phyloP scores from a whole-genome alignment of 2,797 vertebrate genomes.

The Myoxocephalus aenaeus region DNA sequence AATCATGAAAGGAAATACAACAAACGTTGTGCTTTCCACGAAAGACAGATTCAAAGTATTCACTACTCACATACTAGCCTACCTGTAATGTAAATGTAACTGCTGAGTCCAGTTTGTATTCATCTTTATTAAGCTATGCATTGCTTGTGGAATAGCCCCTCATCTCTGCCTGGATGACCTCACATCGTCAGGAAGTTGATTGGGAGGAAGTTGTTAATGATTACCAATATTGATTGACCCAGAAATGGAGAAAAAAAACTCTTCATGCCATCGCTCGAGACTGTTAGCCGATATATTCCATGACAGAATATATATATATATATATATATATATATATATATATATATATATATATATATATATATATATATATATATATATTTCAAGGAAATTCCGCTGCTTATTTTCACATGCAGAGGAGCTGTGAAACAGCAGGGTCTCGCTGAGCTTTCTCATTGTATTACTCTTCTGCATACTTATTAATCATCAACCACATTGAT shows the following conservation, averaged over 20 bases:
- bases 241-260: constrained; percentile 29
- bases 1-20: background rate
- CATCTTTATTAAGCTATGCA: background rate
- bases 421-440: constrained; percentile 11
- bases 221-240: constrained; percentile 65
- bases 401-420: constrained; percentile 1
- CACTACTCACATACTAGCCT: background rate
- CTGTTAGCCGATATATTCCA: background rate
- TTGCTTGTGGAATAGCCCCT: background rate
- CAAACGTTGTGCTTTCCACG: background rate
- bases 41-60: background rate
- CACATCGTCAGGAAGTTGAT: constrained; percentile 14
- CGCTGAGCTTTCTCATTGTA: background rate
- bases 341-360: background rate
- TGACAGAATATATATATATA: background rate
- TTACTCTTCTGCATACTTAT: constrained; percentile 4
- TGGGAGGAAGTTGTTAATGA: constrained; percentile 48
- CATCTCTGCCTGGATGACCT: constrained; percentile 7
- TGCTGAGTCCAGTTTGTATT: background rate
- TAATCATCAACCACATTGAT: constrained; percentile 12
- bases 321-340: background rate
- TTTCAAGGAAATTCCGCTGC: background rate
- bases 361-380: background rate
- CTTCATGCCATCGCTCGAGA: background rate
- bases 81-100: background rate